Base-by-base conservation (phyloP, 2,797 vertebrate species). In the Phataginus tricuspis region DNA sequence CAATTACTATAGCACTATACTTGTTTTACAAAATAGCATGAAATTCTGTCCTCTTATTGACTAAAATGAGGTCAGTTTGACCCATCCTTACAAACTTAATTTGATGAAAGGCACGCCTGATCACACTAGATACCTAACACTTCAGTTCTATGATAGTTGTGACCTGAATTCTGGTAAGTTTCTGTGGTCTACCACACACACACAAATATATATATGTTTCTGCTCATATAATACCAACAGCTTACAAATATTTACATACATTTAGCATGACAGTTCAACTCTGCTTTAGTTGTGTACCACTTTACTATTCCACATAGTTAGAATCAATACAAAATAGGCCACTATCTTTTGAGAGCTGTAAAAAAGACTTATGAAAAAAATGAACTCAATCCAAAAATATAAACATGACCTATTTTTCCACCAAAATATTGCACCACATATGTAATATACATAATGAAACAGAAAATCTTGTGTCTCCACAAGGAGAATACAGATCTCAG, bases 371-470 rank as follows among this genome's bases (percentile, higher is more conserved):
- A 72, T 7, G 7, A 57, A 92, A 90, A 95, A 93, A 90, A 74
- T 59, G 78, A 89, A 71, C 42, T 77, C 86, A 95, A 92, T 94
- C 57, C 68, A 80, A 92, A 97, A 96, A 78, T 88, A 97, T 53
- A 93, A 96, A 95, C 51, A 90, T 86, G 79, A 75, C 79, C 94
- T 95, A 85, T 45, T 97, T 97, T 63, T 37, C n/a, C 59, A 89
- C 55, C 66, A 74, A 95, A 96, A 91, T 83, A 91, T 31, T 59
- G 53, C 2, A 86, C 25, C 21, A 64, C 77, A 55, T 64, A 85
- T 88, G 77, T 78, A 64, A 86, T 18, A 93, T 25, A 80, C 53
- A 92, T 74, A 92, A 71, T 37, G 51, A 82, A 85, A 96, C 55
- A 96, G 86, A 94, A 90, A 85, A 79, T 59, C 13, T 12, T 72